Evolutionary conservation across 2,888 invertebrate genomes (phyloP).

Genomic region (Trissolcus brochymenae): DNA sequence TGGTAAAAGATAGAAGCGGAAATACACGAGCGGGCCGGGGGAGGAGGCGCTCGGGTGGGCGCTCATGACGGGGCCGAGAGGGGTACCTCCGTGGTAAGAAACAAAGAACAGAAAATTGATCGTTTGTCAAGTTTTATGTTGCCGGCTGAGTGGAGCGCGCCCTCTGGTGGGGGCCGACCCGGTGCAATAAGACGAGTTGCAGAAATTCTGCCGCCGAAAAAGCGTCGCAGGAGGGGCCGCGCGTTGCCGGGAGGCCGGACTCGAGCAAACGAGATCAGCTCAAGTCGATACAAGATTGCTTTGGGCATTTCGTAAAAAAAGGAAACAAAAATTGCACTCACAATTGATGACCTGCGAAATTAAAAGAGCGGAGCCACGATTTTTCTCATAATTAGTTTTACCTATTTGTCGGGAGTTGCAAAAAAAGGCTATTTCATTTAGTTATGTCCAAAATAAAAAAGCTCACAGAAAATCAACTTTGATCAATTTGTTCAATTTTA

Average conservation of each 20-base stretch:
- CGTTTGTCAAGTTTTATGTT: conserved; percentile 74
- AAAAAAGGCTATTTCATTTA: too few relatives aligned
- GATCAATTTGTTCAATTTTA: too few relatives aligned
- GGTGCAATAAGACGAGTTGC: conserved; percentile 66
- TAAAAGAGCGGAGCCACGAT: too few relatives aligned
- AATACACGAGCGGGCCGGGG: conserved; percentile 29
- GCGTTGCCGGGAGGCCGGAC: conserved; percentile 21
- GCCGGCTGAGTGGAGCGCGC: conserved; percentile 58
- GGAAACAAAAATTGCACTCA: not conserved
- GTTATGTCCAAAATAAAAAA: too few relatives aligned
- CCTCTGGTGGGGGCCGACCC: conserved; percentile 51
- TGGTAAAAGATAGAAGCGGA: conserved; percentile 39
- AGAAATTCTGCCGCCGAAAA: conserved; percentile 60
- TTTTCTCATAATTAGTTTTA: too few relatives aligned
- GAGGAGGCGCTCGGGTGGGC: not conserved
- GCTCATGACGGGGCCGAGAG: conserved; percentile 15
- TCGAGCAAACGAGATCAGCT: conserved; percentile 50
- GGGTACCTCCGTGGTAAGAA: conserved; percentile 63
- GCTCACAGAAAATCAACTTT: too few relatives aligned
- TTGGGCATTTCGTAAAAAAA: conserved; percentile 36
- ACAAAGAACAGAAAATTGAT: conserved; percentile 74
- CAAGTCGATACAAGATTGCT: conserved; percentile 59
- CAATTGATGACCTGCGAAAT: conserved; percentile 12
- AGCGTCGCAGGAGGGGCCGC: conserved; percentile 22
- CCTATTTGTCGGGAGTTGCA: too few relatives aligned